Evolutionary conservation across 37 sponge, comb jelly and placozoan species (phyloP).

Genomic region (Hormiphora californensis): DNA sequence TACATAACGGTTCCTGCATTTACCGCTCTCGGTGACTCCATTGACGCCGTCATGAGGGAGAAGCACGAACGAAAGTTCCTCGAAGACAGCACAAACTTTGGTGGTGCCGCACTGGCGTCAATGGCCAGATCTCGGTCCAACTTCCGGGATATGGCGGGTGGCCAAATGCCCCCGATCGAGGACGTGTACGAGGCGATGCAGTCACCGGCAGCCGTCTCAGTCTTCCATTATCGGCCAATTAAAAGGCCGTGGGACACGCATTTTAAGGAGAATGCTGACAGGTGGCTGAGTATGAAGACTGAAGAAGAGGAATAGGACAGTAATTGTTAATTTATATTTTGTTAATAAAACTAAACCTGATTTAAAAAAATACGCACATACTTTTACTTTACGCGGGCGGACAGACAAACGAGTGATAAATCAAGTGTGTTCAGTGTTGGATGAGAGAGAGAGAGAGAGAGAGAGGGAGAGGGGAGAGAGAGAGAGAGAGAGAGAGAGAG

Average conservation of each 20-base stretch:
- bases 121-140: too few species aligned
- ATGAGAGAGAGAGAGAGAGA: neutral
- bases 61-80: slow-evolving; percentile 7
- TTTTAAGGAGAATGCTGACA: neutral
- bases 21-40: slow-evolving; percentile 22
- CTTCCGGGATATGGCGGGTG: too few species aligned
- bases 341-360: too few species aligned
- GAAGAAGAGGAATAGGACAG: neutral
- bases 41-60: slow-evolving; percentile 7
- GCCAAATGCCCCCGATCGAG: too few species aligned
- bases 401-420: too few species aligned
- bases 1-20: slow-evolving; percentile 17
- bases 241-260: neutral
- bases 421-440: too few species aligned
- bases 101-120: too few species aligned
- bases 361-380: too few species aligned
- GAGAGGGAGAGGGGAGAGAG: neutral
- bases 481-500: neutral
- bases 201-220: too few species aligned
- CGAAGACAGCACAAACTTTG: neutral
- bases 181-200: too few species aligned
- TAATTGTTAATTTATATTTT: too few species aligned
- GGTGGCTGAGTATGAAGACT: neutral
- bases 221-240: neutral
- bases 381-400: too few species aligned